A percentile compares a stretch with the other conserved stretches of the same genome.
These are phyloP conservation scores for Amblyjoppa fuscipennis DNA, from an alignment of 2,888 invertebrate species.

Conservation along the genomic window DNA sequence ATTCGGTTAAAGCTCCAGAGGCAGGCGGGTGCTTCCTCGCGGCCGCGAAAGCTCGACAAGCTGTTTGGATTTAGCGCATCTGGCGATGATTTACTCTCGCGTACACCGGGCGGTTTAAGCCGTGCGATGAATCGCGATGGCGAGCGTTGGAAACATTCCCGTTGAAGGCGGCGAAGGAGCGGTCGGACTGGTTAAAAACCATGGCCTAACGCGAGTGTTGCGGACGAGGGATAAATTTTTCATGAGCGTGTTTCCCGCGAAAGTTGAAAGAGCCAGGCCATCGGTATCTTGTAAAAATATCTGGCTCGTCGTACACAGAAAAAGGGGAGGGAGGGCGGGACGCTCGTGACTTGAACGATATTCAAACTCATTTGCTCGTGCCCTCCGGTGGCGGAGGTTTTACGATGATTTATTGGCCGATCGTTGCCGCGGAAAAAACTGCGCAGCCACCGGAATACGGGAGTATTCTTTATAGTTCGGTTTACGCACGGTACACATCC, in stretches of 20 bases:
- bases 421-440: slow-evolving; percentile 40
- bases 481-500: slow-evolving; percentile 63
- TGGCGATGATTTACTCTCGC: slow-evolving; percentile 67
- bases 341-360: slow-evolving; percentile 21
- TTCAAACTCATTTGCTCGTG: slow-evolving; percentile 13
- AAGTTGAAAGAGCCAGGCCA: slow-evolving; percentile 29
- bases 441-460: slow-evolving; percentile 31
- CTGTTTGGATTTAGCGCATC: slow-evolving; percentile 69
- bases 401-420: slow-evolving; percentile 61
- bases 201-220: background rate
- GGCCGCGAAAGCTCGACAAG: slow-evolving; percentile 41
- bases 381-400: slow-evolving; percentile 27
- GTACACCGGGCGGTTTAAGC: slow-evolving; percentile 25
- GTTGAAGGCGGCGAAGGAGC: slow-evolving; percentile 9
- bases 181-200: slow-evolving; percentile 8
- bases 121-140: slow-evolving; percentile 31
- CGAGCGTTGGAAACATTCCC: slow-evolving; percentile 18
- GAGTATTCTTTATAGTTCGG: slow-evolving; percentile 40
- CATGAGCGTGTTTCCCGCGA: slow-evolving; percentile 9
- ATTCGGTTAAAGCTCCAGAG: slow-evolving; percentile 54
- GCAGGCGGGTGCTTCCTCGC: background rate
- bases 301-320: slow-evolving; percentile 14
- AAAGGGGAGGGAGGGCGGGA: slow-evolving; percentile 23
- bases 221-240: slow-evolving; percentile 5
- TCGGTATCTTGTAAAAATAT: slow-evolving; percentile 53